Percentiles rank a stretch among this genome's conserved stretches.
Conservation (phyloP, 2,888 invertebrate species). For the Agonopterix alstromeriana region DNA sequence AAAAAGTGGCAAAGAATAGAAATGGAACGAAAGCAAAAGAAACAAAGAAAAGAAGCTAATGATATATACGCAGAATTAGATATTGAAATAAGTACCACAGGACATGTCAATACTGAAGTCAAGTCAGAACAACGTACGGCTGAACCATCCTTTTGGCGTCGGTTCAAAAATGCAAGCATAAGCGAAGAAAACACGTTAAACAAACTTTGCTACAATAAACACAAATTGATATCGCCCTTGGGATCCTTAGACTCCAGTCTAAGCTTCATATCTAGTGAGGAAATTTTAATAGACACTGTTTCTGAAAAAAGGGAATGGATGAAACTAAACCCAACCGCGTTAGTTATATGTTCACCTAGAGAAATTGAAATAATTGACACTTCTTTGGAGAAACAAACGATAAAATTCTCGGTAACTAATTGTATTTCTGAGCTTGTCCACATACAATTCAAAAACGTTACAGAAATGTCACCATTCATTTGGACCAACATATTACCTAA, state of each 20-base stretch:
- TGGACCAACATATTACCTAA: conserved; percentile 31
- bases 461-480: conserved; percentile 33
- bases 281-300: conserved; percentile 1
- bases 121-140: no score
- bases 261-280: no score
- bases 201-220: no score
- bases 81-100: no score
- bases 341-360: conserved; percentile 32
- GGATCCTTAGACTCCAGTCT: no score
- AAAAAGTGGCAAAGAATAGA: conserved; percentile 35
- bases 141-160: no score
- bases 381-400: conserved; percentile 27
- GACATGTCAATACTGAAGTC: no score
- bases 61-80: no score
- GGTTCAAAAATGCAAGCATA: no score
- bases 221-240: no score
- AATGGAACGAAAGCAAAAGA: conserved; percentile 12
- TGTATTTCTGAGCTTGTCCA: conserved; percentile 30
- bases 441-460: conserved; percentile 38
- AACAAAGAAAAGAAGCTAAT: conserved; percentile 1
- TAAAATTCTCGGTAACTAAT: conserved; percentile 44
- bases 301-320: conserved; percentile 21
- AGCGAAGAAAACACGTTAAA: no score
- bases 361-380: conserved; percentile 28
- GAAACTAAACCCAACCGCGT: conserved; percentile 20